phyloP scores from a whole-genome alignment of 2,888 invertebrate species.

The Acrobasis suavella region DNA sequence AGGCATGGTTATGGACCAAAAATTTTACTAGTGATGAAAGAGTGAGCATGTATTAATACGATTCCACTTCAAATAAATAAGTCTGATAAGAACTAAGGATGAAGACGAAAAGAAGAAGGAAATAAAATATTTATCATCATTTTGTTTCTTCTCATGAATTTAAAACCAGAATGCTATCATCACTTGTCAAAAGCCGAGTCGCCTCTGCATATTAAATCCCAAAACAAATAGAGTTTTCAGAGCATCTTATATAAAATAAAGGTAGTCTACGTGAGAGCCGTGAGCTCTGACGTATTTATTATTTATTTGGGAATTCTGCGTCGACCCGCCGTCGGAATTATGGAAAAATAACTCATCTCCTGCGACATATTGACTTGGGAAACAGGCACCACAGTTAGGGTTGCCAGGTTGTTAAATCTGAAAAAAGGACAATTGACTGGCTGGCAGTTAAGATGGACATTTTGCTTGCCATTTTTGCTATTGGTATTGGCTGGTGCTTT shows the following conservation, averaged over 20 bases:
- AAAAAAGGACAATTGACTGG: too few species aligned
- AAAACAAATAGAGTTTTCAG: constrained; percentile 33
- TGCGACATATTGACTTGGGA: constrained; percentile 76
- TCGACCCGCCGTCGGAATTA: constrained; percentile 60
- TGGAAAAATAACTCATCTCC: constrained; percentile 79
- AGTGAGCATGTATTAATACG: too few species aligned
- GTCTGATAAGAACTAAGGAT: background rate
- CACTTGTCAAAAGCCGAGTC: background rate
- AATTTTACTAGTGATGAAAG: too few species aligned
- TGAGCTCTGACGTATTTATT: constrained; percentile 72
- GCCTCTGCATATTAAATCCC: background rate
- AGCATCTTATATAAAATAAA: constrained; percentile 9
- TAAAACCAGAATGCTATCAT: background rate
- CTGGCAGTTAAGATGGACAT: too few species aligned
- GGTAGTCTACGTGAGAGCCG: background rate
- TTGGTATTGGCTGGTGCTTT: too few species aligned
- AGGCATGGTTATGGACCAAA: too few species aligned
- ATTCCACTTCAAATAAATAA: too few species aligned
- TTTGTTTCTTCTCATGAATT: constrained; percentile 4
- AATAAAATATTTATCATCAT: background rate
- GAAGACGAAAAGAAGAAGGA: background rate
- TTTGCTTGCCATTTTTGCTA: too few species aligned
- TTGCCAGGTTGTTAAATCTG: too few species aligned
- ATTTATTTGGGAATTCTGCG: constrained; percentile 79
- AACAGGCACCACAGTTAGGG: constrained; percentile 38